These are phyloP conservation scores for Diplogasteroides magnus DNA, from an alignment of 1,140 invertebrate genomes.

Conservation along the genomic window DNA sequence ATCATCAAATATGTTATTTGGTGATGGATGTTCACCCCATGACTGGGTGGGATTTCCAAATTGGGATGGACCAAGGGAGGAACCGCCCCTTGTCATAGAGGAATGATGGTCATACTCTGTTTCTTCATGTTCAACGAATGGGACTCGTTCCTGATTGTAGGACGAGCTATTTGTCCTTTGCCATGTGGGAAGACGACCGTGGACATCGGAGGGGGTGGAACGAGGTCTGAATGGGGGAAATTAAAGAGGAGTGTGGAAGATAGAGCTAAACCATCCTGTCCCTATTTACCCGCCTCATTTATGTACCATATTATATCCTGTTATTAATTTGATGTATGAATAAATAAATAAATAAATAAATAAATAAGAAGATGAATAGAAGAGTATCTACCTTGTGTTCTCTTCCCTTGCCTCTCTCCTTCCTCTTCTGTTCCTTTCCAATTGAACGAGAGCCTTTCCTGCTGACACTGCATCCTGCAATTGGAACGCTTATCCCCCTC, in stretches of 20 bases:
- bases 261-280: too few species aligned
- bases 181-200: too few species aligned
- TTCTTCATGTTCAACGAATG: neutral
- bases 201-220: too few species aligned
- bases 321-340: too few species aligned
- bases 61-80: slow-evolving; percentile 7
- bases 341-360: too few species aligned
- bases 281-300: too few species aligned
- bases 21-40: slow-evolving; percentile 24
- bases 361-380: too few species aligned
- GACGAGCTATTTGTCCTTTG: neutral
- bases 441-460: slow-evolving; percentile 23
- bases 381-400: neutral
- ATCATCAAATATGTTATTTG: slow-evolving; percentile 38
- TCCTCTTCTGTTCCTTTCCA: slow-evolving; percentile 25
- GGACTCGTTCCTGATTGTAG: neutral
- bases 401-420: slow-evolving; percentile 1
- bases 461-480: slow-evolving; percentile 7
- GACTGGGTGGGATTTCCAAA: neutral
- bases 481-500: neutral
- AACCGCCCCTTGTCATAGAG: neutral
- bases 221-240: too few species aligned
- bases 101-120: neutral
- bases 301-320: too few species aligned
- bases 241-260: too few species aligned